Evolutionary conservation across 2,888 invertebrate species (phyloP), one percentile per base, ranked within the genome.

Genomic region (Taphrorychus bicolor): DNA sequence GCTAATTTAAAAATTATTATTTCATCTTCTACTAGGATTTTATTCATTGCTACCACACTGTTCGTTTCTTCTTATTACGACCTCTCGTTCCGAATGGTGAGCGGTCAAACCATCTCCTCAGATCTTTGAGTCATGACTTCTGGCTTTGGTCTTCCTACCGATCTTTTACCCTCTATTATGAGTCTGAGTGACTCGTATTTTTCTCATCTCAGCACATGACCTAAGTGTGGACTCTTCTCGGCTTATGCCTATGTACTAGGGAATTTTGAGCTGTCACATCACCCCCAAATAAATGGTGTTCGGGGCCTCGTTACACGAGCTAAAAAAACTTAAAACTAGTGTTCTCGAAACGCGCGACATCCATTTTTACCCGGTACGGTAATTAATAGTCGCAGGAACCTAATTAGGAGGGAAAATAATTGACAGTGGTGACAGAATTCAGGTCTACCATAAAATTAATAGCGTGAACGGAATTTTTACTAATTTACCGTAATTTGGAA

Each of bases 401-500:
- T 69, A 69, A 69, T 69, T 69, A 65, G 65, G 57, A 53, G 49
- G 42, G 61, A 61, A 57, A 56, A 61, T 69, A 69, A 69, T 69
- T 69, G 69, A 69, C 69, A 56, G 56, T 65, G 69, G 58, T 69
- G 69, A 69, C 69, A 69, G 69, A 52, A 64, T 56, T 56, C 57
- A 42, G 63, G 21, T 58, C 60, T 51, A 52, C 48, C 52, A 53
- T 59, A 60, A 60, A 69, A 69, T 69, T 69, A 61, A 69, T 65
- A 23, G 69, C 56, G 64, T 45, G 49, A 68, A 63, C 17, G 59
- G 63, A 68, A 49, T 59, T 23, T 54, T 54, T 62, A 24, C 45
- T 42, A 59, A 59, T 64, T 64, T 64, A 64, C 32, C 49, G 22
- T 57, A 51, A 51, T 63, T 57, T 57, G 24, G 54, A 22, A 53